Evolutionary conservation across 2,888 invertebrate species (phyloP), one percentile per base, ranked within the genome.

Genomic region (Lasioglossum figueresi): DNA sequence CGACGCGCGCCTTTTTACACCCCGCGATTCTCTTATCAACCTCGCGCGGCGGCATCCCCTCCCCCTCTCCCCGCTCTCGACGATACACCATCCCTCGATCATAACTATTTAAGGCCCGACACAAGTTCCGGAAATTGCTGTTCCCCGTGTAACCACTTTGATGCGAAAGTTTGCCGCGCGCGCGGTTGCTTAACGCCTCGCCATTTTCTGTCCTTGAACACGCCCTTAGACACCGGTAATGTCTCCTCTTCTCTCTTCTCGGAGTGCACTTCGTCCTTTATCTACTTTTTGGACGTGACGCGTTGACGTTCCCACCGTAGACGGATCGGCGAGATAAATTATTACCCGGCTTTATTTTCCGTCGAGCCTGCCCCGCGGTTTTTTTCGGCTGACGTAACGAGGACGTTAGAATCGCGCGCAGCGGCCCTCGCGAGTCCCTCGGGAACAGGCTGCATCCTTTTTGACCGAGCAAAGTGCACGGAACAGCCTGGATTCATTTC

Each of bases 341-440:
- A 16, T 16, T 31, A 16, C 16, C 16, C 6, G 31, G 2, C 5
- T 31, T 63, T 63, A 4, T 63, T 63, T 14, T 40, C 14, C 76
- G 23, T 8, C 43, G 37, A 16, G 14, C 12, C 31, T 16, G n/a
- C n/a, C 16, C 45, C 23, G 56, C 10, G 52, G 52, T 89, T 89
- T 83, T 89, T 83, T 87, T 88, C 82, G 84, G 77, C 85, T 82
- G 87, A 85, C 87, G 81, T 91, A 91, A 92, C 91, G 91, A 91
- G 91, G 88, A 88, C 91, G 91, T 92, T 92, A 91, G 89, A 90
- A 92, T 92, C 92, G 91, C 89, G 91, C 82, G 90, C 89, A 89
- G 87, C 89, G 82, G 84, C 80, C 87, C 89, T 86, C 89, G 87
- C 81, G 75, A 66, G 40, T 14, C 75, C 63, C 80, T 71, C 48